Base-by-base conservation (phyloP, 2,113 vertebrate species). In the Campylomormyrus numenius region DNA sequence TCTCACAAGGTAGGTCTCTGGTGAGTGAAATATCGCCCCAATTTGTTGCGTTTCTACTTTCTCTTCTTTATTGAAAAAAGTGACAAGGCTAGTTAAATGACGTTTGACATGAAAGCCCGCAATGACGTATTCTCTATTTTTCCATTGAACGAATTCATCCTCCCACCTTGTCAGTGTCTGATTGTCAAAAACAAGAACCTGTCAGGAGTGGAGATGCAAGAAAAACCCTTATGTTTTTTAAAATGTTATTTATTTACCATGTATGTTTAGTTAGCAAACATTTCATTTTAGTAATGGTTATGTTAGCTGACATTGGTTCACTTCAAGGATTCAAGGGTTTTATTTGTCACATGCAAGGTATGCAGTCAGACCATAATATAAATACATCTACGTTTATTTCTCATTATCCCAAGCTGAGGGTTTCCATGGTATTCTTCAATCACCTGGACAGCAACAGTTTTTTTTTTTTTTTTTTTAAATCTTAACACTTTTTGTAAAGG, bases 21-120 rank as follows among this genome's bases (percentile, higher is more conserved):
- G 93, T 92, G 93, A 93, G 92, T 92, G 89, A 86, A 91, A 85
- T 42, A 89, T 92, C 90, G 90, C 91, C 90, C 89, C 92, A 0
- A 91, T 91, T 90, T 92, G 24, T 62, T 91, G 27, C 46, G 90
- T 87, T 62, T 84, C 3, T 0, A 49, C 84, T 90, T 19, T 89
- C 91, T 9, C n/a, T 74, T 45, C 88, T 85, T 88, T 90, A 88
- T 74, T 89, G 91, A 66, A 66, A 86, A 85, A 90, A 49, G 46
- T 88, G 85, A 62, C 85, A 77, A 35, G 74, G 62, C 86, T 90
- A 53, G 48, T 88, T 88, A 56, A 90, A 52, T 86, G 77, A 62
- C 84, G 66, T 49, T 49, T 87, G 27, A 86, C 86, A 56, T 53
- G 48, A 88, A 52, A 56, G 31, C 11, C 48, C 21, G 31, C 39